Conservation (phyloP, 2,797 vertebrate species). For the Anguilla megastoma region DNA sequence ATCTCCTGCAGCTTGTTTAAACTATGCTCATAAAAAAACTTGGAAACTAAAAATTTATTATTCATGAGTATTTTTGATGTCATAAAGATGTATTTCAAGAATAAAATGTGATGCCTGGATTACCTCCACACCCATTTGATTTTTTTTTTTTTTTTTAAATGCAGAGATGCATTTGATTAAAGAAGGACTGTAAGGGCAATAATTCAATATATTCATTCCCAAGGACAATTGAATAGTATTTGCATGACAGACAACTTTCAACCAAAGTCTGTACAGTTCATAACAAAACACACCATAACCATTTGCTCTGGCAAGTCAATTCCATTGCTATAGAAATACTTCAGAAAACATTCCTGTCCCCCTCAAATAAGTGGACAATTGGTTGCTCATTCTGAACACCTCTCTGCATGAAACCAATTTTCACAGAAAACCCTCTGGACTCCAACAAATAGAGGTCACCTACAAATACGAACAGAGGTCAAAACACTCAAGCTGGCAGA, state of each 20-base stretch:
- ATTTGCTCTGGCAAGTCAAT: constrained; percentile 11
- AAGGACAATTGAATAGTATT: not conserved
- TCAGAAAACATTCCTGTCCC: constrained; percentile 23
- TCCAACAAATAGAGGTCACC: constrained; percentile 74
- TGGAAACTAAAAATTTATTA: no score
- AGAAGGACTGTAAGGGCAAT: not conserved
- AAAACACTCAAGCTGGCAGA: constrained; percentile 59
- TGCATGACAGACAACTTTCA: not conserved
- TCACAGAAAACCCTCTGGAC: constrained; percentile 73
- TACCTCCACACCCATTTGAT: not conserved
- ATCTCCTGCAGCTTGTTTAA: no score
- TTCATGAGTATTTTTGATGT: no score
- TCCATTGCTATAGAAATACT: constrained; percentile 29
- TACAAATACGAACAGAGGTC: constrained; percentile 71
- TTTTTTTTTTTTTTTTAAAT: no score
- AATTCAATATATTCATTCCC: not conserved
- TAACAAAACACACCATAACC: not conserved
- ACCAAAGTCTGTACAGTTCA: not conserved
- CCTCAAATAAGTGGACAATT: constrained; percentile 32
- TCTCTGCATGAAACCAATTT: constrained; percentile 75
- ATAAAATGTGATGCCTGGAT: not conserved
- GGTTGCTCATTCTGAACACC: constrained; percentile 64
- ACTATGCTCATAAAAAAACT: no score
- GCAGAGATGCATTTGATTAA: not conserved
- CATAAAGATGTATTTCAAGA: no score